These are phyloP conservation scores for Chanos chanos DNA, from an alignment of 2,797 vertebrate genomes.

Conservation along the genomic window DNA sequence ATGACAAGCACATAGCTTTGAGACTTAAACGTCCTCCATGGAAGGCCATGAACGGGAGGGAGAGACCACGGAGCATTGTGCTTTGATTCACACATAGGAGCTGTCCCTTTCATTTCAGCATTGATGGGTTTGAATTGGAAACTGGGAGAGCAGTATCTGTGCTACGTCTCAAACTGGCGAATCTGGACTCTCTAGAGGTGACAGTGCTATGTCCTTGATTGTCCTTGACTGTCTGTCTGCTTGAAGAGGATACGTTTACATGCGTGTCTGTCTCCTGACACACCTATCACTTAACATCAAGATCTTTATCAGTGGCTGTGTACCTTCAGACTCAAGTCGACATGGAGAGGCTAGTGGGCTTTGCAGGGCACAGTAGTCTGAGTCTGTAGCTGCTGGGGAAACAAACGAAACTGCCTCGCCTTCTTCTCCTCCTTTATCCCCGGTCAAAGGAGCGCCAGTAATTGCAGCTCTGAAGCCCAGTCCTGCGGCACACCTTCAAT, in stretches of 20 bases:
- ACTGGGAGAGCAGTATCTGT: no score
- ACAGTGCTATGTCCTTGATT: not conserved
- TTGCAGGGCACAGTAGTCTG: slow-evolving; percentile 30
- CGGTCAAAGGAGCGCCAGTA: slow-evolving; percentile 50
- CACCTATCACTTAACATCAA: slow-evolving; percentile 8
- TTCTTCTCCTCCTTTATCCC: slow-evolving; percentile 34
- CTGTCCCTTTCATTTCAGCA: no score
- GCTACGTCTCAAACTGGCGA: no score
- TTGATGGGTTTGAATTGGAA: no score
- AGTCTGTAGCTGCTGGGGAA: slow-evolving; percentile 26
- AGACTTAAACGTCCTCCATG: no score
- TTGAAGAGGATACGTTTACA: not conserved
- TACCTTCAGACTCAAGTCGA: slow-evolving; percentile 26
- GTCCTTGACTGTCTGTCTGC: not conserved
- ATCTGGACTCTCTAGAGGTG: no score
- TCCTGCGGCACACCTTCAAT: slow-evolving; percentile 57
- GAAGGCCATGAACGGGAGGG: no score
- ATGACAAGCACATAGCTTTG: no score
- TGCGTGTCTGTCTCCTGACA: not conserved
- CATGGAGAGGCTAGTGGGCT: slow-evolving; percentile 43
- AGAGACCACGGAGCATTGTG: no score
- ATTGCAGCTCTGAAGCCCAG: slow-evolving; percentile 48
- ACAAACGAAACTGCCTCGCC: slow-evolving; percentile 49
- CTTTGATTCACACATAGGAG: no score
- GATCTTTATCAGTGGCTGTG: slow-evolving; percentile 17